Conservation (phyloP, 2,888 invertebrate genomes). For the Macrophya annulata region DNA sequence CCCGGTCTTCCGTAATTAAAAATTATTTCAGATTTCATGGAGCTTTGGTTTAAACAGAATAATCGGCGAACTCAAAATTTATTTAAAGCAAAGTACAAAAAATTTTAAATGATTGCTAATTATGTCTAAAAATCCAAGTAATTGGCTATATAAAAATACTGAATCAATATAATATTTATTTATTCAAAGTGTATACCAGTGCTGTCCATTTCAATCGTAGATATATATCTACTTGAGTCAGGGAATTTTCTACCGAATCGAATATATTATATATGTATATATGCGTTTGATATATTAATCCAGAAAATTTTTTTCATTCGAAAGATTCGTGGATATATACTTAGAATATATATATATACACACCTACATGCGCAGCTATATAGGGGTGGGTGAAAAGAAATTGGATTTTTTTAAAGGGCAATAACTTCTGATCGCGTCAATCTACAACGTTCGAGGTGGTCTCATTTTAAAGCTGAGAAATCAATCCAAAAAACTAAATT, state of each 20-base stretch:
- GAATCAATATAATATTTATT: no score
- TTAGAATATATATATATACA: background rate
- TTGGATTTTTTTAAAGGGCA: slow-evolving; percentile 47
- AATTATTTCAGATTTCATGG: no score
- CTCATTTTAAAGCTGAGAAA: slow-evolving; percentile 30
- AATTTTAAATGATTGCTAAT: no score
- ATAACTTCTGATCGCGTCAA: slow-evolving; percentile 40
- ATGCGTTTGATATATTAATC: slow-evolving; percentile 28
- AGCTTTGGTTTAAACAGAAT: no score
- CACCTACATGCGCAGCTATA: background rate
- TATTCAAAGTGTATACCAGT: no score
- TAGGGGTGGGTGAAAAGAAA: background rate
- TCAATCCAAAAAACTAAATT: background rate
- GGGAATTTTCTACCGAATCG: background rate
- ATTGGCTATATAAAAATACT: no score
- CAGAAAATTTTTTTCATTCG: background rate
- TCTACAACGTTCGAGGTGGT: background rate
- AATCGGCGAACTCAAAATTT: no score
- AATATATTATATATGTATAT: no score
- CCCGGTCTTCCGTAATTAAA: no score
- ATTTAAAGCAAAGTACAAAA: no score
- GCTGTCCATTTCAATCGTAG: background rate
- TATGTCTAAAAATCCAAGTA: no score
- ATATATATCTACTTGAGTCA: background rate
- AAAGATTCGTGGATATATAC: background rate